Evolutionary conservation across 2,888 invertebrate species (phyloP).

Genomic region (Drosophila villosipedis): DNA sequence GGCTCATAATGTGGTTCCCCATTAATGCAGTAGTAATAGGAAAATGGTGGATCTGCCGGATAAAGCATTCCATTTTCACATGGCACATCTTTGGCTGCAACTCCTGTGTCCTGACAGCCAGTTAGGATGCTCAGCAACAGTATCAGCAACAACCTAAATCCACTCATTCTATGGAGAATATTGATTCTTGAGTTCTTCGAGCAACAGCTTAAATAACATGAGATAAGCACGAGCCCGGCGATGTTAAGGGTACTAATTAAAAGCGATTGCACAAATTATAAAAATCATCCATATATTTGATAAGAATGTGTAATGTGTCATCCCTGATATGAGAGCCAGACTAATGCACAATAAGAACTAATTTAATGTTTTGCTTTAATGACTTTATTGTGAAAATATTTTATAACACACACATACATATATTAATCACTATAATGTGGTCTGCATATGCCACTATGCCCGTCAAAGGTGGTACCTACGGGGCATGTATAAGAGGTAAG

Average conservation of each 20-base stretch:
- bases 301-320: background rate
- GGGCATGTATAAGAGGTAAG: conserved; percentile 14
- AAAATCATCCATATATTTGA: background rate
- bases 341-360: background rate
- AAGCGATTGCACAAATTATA: background rate
- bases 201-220: conserved; percentile 22
- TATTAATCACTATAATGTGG: background rate
- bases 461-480: conserved; percentile 9
- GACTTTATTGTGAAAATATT: background rate
- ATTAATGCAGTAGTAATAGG: conserved; percentile 38
- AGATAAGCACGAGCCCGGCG: background rate
- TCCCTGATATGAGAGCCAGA: background rate
- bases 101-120: background rate
- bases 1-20: background rate
- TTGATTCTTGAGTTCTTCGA: background rate
- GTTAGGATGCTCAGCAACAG: conserved; percentile 5
- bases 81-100: background rate
- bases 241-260: conserved; percentile 15
- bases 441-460: background rate
- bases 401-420: too few relatives aligned
- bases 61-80: conserved; percentile 39
- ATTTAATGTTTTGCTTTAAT: background rate
- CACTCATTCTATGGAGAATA: conserved; percentile 3
- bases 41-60: conserved; percentile 4
- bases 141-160: background rate